phyloP scores from a whole-genome alignment of 2,113 vertebrate species.

The Channa maculata region DNA sequence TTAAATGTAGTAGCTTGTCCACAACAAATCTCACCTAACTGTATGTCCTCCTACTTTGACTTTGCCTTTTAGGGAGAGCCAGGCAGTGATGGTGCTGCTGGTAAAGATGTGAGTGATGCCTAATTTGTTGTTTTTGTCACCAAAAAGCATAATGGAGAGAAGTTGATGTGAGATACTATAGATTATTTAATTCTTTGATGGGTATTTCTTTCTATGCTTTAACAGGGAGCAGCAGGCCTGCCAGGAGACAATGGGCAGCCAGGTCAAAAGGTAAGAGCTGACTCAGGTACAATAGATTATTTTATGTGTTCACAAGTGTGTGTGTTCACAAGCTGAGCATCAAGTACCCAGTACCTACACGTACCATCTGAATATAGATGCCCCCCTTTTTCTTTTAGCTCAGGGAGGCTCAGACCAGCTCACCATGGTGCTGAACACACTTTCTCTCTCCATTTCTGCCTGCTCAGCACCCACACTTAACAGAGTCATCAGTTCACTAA shows the following conservation, averaged over 20 bases:
- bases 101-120: conserved; percentile 89
- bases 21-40: not conserved
- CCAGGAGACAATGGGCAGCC: conserved; percentile 84
- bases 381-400: conserved; percentile 3
- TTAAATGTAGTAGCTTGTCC: too few relatives aligned
- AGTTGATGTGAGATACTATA: conserved; percentile 15
- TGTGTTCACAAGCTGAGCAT: conserved; percentile 6
- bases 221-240: conserved; percentile 87
- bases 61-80: conserved; percentile 88
- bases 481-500: conserved; percentile 71
- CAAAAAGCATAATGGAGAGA: conserved; percentile 27
- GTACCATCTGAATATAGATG: conserved; percentile 19
- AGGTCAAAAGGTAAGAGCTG: conserved; percentile 89
- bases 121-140: conserved; percentile 16
- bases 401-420: conserved; percentile 12
- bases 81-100: conserved; percentile 86
- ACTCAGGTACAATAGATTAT: conserved; percentile 1
- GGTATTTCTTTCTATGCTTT: conserved; percentile 37
- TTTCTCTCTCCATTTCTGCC: conserved; percentile 32
- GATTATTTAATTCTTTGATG: conserved; percentile 35
- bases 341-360: conserved; percentile 22
- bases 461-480: conserved; percentile 62
- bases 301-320: conserved; percentile 21
- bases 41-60: conserved; percentile 11
- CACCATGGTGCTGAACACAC: conserved; percentile 37